These are phyloP conservation scores for Drosophila sturtevanti DNA, from an alignment of 1,140 invertebrate genomes.

Conservation along the genomic window DNA sequence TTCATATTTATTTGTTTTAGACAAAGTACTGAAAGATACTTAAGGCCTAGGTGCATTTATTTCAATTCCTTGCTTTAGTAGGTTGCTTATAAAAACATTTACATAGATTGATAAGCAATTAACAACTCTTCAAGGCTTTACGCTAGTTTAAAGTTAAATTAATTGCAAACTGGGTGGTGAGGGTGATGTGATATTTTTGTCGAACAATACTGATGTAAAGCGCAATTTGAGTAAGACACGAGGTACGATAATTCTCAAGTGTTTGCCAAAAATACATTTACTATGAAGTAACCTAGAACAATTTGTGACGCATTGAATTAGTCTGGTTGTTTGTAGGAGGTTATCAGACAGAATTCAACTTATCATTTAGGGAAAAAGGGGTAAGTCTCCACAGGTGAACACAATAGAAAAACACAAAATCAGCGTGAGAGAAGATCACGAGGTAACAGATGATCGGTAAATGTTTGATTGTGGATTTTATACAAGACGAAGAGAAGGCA, in stretches of 20 bases:
- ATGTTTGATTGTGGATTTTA: neutral
- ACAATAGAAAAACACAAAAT: neutral
- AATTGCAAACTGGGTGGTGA: conserved; percentile 17
- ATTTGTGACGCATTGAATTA: conserved; percentile 51
- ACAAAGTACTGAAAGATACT: conserved; percentile 16
- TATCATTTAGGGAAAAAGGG: conserved; percentile 10
- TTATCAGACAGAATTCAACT: conserved; percentile 27
- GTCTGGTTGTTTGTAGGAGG: conserved; percentile 48
- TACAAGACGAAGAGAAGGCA: neutral
- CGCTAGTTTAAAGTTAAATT: conserved; percentile 50
- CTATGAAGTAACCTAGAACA: conserved; percentile 41
- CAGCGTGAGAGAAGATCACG: neutral
- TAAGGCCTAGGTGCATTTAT: conserved; percentile 24
- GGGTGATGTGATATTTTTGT: neutral
- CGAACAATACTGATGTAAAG: conserved; percentile 34
- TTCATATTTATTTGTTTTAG: neutral
- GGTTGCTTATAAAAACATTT: conserved; percentile 10
- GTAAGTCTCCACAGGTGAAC: neutral
- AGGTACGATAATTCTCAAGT: conserved; percentile 38
- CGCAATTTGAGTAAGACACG: conserved; percentile 53
- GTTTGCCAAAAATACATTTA: conserved; percentile 41
- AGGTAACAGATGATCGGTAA: neutral
- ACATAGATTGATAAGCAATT: conserved; percentile 24
- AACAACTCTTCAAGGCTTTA: conserved; percentile 28
- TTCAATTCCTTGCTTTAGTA: conserved; percentile 25